Evolutionary conservation across 2,113 vertebrate genomes (phyloP).

Genomic region (Aegotheles bennettii): DNA sequence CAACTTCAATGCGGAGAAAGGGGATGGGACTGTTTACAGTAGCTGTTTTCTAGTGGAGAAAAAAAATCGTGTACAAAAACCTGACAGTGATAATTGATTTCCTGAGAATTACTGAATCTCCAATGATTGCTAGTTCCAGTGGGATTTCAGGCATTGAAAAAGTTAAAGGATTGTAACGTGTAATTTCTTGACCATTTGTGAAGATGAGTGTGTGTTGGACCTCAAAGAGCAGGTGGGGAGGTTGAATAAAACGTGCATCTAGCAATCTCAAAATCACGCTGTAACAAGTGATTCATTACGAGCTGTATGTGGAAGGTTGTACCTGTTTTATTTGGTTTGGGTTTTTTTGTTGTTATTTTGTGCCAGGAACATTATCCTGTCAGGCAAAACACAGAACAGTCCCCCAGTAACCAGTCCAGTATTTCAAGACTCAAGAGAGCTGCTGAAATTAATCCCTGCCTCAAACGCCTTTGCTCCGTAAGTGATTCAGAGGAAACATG

Average conservation of each 20-base stretch:
- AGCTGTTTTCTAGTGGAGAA: neutral
- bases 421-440: constrained; percentile 38
- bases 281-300: neutral
- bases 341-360: neutral
- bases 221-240: neutral
- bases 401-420: neutral
- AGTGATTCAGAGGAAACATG: neutral
- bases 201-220: neutral
- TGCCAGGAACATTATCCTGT: constrained; percentile 17
- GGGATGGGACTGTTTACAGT: neutral
- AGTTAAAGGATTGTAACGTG: neutral
- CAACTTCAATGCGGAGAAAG: neutral
- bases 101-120: neutral
- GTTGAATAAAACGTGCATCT: neutral
- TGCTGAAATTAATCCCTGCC: constrained; percentile 8
- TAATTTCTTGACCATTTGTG: neutral
- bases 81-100: neutral
- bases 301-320: neutral
- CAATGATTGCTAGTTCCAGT: neutral
- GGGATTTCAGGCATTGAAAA: neutral
- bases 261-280: neutral
- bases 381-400: constrained; percentile 28
- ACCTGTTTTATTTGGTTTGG: neutral
- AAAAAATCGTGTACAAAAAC: neutral
- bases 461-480: constrained; percentile 26